Evolutionary conservation across 2,888 invertebrate species (phyloP).

Genomic region (Platycheirus albimanus): DNA sequence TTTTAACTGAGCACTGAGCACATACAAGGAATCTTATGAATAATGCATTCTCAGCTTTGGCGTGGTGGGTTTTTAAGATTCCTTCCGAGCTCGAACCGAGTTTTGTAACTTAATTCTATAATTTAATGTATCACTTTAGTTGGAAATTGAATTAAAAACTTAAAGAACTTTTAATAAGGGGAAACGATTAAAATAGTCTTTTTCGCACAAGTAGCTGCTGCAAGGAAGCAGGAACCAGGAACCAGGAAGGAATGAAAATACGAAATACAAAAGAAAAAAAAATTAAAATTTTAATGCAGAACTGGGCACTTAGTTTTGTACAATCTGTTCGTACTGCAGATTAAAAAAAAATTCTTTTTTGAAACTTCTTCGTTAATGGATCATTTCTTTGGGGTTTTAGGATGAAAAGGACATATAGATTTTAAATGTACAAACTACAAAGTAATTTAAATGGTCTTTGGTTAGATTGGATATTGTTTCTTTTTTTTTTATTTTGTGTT

Average conservation of each 20-base stretch:
- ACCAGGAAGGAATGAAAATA: too few species aligned
- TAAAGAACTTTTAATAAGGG: constrained; percentile 25
- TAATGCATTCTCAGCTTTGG: constrained; percentile 49
- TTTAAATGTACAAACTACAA: constrained; percentile 6
- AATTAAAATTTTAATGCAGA: too few species aligned
- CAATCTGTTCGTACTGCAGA: too few species aligned
- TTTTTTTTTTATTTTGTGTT: neutral
- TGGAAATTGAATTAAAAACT: constrained; percentile 44
- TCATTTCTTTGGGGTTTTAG: too few species aligned
- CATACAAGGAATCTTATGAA: constrained; percentile 39
- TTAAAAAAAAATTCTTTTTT: too few species aligned
- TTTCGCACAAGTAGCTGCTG: too few species aligned
- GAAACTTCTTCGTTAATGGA: too few species aligned
- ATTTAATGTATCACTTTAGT: constrained; percentile 51
- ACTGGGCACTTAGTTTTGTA: too few species aligned
- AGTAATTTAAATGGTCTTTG: constrained; percentile 13
- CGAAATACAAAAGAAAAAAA: too few species aligned
- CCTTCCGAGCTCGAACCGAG: too few species aligned
- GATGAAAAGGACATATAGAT: neutral
- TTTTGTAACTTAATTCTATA: constrained; percentile 24
- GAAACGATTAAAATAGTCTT: constrained; percentile 22
- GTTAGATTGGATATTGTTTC: constrained; percentile 1
- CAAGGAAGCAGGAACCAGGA: too few species aligned
- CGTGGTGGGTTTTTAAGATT: constrained; percentile 5
- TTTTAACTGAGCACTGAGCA: neutral